phyloP scores from a whole-genome alignment of 2,113 vertebrate genomes.

The Podiceps cristatus region DNA sequence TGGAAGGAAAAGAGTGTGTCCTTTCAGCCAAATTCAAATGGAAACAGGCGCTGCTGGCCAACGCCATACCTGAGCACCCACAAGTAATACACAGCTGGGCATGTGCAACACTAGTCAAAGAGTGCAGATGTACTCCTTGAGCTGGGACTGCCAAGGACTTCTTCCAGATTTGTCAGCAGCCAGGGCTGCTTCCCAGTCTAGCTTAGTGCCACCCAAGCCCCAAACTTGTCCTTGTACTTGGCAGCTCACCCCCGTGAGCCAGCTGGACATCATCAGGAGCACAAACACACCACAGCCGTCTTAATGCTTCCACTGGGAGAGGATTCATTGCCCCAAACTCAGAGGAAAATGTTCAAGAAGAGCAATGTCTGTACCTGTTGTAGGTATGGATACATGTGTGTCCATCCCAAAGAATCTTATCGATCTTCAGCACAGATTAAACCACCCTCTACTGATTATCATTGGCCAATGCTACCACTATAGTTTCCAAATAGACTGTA shows the following conservation, averaged over 20 bases:
- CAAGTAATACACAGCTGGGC: neutral
- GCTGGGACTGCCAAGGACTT: neutral
- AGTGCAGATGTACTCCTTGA: neutral
- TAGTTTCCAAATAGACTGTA: neutral
- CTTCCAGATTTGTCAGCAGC: neutral
- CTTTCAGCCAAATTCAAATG: neutral
- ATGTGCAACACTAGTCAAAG: neutral
- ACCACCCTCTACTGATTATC: too few species aligned
- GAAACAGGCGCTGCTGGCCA: neutral
- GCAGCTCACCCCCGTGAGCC: neutral
- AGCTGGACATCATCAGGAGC: neutral
- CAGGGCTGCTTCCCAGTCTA: neutral
- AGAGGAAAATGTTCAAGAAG: neutral
- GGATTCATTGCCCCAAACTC: neutral
- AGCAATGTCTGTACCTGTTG: neutral
- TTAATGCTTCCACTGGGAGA: rapidly evolving
- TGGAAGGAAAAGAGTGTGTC: neutral
- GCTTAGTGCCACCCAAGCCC: neutral
- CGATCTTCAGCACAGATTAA: neutral
- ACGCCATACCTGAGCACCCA: rapidly evolving
- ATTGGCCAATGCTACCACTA: neutral
- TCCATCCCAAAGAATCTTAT: neutral
- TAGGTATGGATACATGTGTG: neutral
- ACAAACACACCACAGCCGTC: neutral
- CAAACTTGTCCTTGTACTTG: neutral